These are phyloP conservation scores for Bembecia ichneumoniformis DNA, from an alignment of 2,888 invertebrate species.

Conservation along the genomic window DNA sequence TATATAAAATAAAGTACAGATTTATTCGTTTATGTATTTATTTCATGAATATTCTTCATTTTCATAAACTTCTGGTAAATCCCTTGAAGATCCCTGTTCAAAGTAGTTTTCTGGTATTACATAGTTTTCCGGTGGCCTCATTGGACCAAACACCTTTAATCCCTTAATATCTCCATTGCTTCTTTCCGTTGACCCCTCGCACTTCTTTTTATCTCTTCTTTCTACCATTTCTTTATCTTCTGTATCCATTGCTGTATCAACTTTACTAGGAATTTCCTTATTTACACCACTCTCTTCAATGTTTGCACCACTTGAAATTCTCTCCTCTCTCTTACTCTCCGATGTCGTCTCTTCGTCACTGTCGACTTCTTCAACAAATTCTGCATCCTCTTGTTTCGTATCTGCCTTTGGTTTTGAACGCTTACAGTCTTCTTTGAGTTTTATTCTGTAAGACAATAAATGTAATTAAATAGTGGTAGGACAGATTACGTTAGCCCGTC, in stretches of 20 bases:
- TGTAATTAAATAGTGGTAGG: too few species aligned
- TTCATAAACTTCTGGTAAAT: conserved; percentile 59
- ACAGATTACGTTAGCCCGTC: too few species aligned
- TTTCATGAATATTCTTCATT: conserved; percentile 18
- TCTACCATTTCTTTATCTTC: conserved; percentile 1
- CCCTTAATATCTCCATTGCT: conserved; percentile 8
- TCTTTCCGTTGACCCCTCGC: conserved; percentile 7
- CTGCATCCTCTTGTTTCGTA: conserved; percentile 29
- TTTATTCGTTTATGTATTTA: too few species aligned
- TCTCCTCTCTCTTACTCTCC: not conserved
- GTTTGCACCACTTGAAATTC: not conserved
- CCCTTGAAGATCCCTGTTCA: conserved; percentile 53
- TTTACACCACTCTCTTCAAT: not conserved
- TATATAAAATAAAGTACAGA: too few species aligned
- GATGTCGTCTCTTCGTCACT: conserved; percentile 44
- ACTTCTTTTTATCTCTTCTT: conserved; percentile 5
- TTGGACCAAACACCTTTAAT: conserved; percentile 54
- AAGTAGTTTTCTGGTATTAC: conserved; percentile 59
- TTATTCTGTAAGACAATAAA: conserved; percentile 36
- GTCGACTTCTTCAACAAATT: conserved; percentile 69
- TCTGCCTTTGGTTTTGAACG: conserved; percentile 29
- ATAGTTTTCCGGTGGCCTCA: conserved; percentile 63
- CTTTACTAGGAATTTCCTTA: too few species aligned
- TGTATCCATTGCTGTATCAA: conserved; percentile 1
- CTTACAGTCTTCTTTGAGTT: conserved; percentile 58